phyloP scores from a whole-genome alignment of 2,888 invertebrate species.

The Heliconius aoede region DNA sequence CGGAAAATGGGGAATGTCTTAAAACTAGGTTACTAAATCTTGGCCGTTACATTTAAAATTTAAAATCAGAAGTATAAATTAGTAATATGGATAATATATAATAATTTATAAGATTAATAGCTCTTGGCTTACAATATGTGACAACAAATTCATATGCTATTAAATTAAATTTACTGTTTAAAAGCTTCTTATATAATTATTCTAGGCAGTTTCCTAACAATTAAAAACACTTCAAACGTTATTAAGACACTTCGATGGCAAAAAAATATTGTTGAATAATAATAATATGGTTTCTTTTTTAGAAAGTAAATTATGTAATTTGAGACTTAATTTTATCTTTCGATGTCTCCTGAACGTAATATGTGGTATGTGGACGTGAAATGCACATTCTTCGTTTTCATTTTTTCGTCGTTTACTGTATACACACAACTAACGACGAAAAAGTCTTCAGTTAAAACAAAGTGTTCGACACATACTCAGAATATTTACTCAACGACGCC shows the following conservation, averaged over 20 bases:
- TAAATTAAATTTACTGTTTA: conserved; percentile 10
- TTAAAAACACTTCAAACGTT: neutral
- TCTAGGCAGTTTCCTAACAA: neutral
- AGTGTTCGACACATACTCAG: too few relatives aligned
- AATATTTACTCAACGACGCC: too few relatives aligned
- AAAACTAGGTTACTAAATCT: neutral
- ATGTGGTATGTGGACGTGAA: too few relatives aligned
- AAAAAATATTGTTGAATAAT: neutral
- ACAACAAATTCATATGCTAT: conserved; percentile 8
- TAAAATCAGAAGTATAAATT: neutral
- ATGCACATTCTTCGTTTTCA: too few relatives aligned
- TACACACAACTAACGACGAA: too few relatives aligned
- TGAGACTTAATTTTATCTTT: neutral
- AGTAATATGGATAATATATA: conserved; percentile 2
- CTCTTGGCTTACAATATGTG: neutral
- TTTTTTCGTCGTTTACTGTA: too few relatives aligned
- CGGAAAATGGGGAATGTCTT: neutral
- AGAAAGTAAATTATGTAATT: neutral
- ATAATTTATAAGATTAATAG: conserved; percentile 4
- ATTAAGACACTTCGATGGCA: neutral
- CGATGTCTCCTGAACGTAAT: too few relatives aligned
- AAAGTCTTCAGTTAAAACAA: too few relatives aligned
- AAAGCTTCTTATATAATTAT: neutral
- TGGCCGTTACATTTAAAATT: neutral
- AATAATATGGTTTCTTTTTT: neutral